phyloP scores from a whole-genome alignment of 1,140 invertebrate species.

The Atta colombica region DNA sequence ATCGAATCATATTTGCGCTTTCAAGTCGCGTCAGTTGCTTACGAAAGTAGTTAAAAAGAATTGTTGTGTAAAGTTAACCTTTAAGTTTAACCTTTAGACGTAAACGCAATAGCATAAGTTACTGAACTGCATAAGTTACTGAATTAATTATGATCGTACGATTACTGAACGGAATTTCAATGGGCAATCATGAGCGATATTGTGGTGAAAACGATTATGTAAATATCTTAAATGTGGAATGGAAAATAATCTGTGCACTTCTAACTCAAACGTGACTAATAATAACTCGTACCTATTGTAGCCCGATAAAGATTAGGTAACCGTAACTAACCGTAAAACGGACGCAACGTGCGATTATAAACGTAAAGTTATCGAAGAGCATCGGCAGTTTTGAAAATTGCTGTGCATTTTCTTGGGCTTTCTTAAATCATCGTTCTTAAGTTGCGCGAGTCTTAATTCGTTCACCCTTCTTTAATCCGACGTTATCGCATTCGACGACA shows the following conservation, averaged over 20 bases:
- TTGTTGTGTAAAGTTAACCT: not conserved
- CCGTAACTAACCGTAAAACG: slow-evolving; percentile 53
- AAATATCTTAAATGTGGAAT: slow-evolving; percentile 12
- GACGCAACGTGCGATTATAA: slow-evolving; percentile 38
- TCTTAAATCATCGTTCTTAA: slow-evolving; percentile 21
- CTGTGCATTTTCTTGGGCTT: not conserved
- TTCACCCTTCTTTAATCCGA: slow-evolving; percentile 57
- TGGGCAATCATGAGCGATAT: not conserved
- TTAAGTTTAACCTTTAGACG: slow-evolving; percentile 16
- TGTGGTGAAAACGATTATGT: slow-evolving; percentile 1
- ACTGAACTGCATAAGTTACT: not conserved
- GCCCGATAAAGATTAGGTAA: slow-evolving; percentile 18
- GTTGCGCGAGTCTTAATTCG: slow-evolving; percentile 53
- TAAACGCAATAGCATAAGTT: not conserved
- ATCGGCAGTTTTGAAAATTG: slow-evolving; percentile 30
- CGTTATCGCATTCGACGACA: slow-evolving; percentile 57
- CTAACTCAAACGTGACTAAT: slow-evolving; percentile 30
- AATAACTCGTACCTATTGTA: not conserved
- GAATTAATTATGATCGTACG: slow-evolving; percentile 24
- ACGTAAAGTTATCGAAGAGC: slow-evolving; percentile 20
- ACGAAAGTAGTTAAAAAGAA: not conserved
- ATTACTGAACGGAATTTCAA: slow-evolving; percentile 28
- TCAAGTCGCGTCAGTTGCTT: not conserved
- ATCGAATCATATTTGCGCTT: slow-evolving; percentile 1
- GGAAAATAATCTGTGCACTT: slow-evolving; percentile 21